phyloP scores from a whole-genome alignment of 2,797 vertebrate genomes.

The Sandelia bainsii region DNA sequence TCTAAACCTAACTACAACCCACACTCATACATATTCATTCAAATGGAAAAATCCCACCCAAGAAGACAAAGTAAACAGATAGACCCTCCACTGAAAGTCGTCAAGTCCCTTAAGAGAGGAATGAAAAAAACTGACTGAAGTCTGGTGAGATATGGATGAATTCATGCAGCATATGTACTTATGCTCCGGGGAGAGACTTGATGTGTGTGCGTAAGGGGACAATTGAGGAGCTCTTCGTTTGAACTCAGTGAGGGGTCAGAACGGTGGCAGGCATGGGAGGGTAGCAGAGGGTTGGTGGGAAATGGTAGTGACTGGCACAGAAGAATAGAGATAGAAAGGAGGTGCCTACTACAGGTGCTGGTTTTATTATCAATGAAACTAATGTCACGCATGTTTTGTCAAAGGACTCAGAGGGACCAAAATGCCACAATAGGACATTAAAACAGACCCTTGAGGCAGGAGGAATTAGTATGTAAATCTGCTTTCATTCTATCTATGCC shows the following conservation, averaged over 20 bases:
- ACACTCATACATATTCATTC: constrained; percentile 55
- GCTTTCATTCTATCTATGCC: constrained; percentile 27
- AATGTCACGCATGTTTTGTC: constrained; percentile 44
- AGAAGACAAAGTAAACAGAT: constrained; percentile 73
- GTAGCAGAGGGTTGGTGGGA: constrained; percentile 7
- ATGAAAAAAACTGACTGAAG: constrained; percentile 58
- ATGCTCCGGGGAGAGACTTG: constrained; percentile 38
- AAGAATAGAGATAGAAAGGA: constrained; percentile 28
- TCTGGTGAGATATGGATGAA: constrained; percentile 66
- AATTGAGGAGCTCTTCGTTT: constrained; percentile 49
- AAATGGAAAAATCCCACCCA: constrained; percentile 71
- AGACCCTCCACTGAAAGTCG: constrained; percentile 60
- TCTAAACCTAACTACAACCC: constrained; percentile 34
- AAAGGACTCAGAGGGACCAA: constrained; percentile 25
- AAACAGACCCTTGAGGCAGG: constrained; percentile 45
- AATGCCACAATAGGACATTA: constrained; percentile 49
- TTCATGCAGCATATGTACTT: constrained; percentile 63
- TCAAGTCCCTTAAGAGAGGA: constrained; percentile 62
- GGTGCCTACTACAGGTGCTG: constrained; percentile 43
- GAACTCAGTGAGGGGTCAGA: constrained; percentile 52
- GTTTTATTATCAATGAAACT: constrained; percentile 27
- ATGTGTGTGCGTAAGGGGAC: constrained; percentile 24
- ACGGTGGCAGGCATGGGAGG: constrained; percentile 12
- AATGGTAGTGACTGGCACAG: neutral
- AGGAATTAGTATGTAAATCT: constrained; percentile 61